These are phyloP conservation scores for Zygogramma bicolorata DNA, from an alignment of 2,888 invertebrate species.

Conservation along the genomic window DNA sequence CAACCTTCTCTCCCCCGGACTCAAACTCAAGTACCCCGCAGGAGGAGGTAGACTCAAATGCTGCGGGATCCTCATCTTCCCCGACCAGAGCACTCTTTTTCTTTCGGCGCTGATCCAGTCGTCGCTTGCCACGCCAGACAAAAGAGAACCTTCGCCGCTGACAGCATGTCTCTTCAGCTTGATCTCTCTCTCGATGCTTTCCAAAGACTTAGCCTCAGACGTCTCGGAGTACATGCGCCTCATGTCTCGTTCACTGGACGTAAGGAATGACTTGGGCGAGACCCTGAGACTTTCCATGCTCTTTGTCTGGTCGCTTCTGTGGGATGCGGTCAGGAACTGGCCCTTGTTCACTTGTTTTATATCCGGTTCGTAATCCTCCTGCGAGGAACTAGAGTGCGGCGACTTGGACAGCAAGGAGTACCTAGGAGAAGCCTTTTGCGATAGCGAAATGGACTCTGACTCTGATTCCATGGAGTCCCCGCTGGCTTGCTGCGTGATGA, in stretches of 20 bases:
- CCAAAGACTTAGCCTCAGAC: constrained; percentile 74
- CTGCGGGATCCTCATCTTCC: constrained; percentile 75
- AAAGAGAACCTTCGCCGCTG: constrained; percentile 73
- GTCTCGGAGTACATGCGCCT: constrained; percentile 67
- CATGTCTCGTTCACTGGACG: constrained; percentile 77
- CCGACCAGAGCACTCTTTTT: constrained; percentile 76
- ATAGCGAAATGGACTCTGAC: constrained; percentile 62
- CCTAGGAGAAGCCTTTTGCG: constrained; percentile 60
- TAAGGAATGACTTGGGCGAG: constrained; percentile 72
- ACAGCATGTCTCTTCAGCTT: constrained; percentile 72
- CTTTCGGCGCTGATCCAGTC: constrained; percentile 73
- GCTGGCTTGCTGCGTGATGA: constrained; percentile 69
- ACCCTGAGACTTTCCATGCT: constrained; percentile 81
- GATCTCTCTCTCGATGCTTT: constrained; percentile 71
- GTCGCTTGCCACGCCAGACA: constrained; percentile 59
- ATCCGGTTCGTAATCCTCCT: constrained; percentile 77
- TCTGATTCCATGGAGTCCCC: constrained; percentile 73
- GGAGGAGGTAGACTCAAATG: constrained; percentile 80
- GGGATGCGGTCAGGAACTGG: constrained; percentile 69
- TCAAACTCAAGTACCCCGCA: constrained; percentile 69
- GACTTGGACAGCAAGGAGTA: constrained; percentile 64
- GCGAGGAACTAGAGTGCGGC: constrained; percentile 75
- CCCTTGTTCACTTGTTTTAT: constrained; percentile 67
- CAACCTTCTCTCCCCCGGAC: constrained; percentile 73
- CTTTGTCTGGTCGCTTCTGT: constrained; percentile 70